Conservation (phyloP, 1,140 invertebrate species). For the Drosophila ercepeae region DNA sequence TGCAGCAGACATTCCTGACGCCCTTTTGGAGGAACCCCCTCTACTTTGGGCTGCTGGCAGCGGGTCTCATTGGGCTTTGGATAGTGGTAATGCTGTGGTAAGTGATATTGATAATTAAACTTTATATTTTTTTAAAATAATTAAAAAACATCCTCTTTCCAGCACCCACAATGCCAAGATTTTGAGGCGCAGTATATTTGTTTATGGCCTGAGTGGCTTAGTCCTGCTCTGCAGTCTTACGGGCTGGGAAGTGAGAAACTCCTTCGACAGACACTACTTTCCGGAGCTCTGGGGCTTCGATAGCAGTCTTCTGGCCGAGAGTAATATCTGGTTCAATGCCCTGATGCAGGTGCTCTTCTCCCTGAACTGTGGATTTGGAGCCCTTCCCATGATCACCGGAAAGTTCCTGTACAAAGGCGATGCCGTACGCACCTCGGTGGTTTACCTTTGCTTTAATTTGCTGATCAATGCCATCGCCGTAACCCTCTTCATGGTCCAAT, state of each 20-base stretch:
- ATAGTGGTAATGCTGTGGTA: conserved; percentile 83
- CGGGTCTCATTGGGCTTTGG: conserved; percentile 78
- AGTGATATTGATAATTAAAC: conserved; percentile 27
- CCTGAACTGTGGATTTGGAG: conserved; percentile 77
- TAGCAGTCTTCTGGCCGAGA: conserved; percentile 47
- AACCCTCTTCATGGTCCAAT: conserved; percentile 82
- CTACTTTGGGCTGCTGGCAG: conserved; percentile 77
- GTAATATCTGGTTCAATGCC: conserved; percentile 82
- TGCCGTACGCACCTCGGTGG: conserved; percentile 79
- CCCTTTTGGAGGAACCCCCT: conserved; percentile 81
- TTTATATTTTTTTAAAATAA: background rate
- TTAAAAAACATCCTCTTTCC: background rate
- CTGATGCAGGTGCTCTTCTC: conserved; percentile 80
- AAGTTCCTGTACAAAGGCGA: conserved; percentile 83
- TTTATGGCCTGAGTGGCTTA: conserved; percentile 69
- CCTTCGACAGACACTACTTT: conserved; percentile 67
- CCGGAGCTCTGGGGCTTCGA: conserved; percentile 75
- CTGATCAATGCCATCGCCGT: conserved; percentile 80
- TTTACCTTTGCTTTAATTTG: conserved; percentile 82
- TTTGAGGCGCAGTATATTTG: conserved; percentile 72
- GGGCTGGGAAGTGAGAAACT: conserved; percentile 79
- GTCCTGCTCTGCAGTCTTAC: conserved; percentile 68
- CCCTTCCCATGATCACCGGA: conserved; percentile 79
- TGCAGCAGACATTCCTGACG: conserved; percentile 79
- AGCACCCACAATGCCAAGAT: conserved; percentile 82